Evolutionary conservation across 2,888 invertebrate species (phyloP).

Genomic region (Fragum sueziense): DNA sequence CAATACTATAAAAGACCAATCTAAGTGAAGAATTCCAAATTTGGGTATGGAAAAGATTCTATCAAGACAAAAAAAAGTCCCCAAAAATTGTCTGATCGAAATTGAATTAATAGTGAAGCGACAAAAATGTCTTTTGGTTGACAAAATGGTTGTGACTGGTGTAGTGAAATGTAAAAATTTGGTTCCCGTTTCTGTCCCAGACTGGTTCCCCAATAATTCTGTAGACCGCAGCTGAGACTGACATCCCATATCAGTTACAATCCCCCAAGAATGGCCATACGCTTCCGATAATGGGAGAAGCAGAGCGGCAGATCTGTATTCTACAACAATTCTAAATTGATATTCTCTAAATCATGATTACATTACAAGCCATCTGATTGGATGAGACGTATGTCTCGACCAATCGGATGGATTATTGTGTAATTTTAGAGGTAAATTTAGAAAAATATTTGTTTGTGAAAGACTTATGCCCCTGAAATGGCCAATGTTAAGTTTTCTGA

Average conservation of each 20-base stretch:
- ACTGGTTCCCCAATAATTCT: conserved; percentile 33
- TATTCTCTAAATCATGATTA: too few relatives aligned
- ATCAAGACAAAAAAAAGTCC: not conserved
- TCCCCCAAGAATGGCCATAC: not conserved
- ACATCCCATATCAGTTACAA: conserved; percentile 8
- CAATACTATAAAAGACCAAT: too few relatives aligned
- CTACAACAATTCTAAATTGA: too few relatives aligned
- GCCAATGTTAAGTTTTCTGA: too few relatives aligned
- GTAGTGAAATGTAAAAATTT: conserved; percentile 1
- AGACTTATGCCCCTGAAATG: too few relatives aligned
- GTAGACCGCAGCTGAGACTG: conserved; percentile 21
- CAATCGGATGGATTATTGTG: too few relatives aligned
- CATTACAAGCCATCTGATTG: too few relatives aligned
- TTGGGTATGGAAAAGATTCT: not conserved
- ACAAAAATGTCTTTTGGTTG: conserved; percentile 10
- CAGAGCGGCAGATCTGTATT: too few relatives aligned
- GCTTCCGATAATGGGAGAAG: not conserved
- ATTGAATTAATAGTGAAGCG: not conserved
- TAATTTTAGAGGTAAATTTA: too few relatives aligned
- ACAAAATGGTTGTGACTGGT: conserved; percentile 15
- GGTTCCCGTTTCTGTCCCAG: not conserved
- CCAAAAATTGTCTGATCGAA: not conserved
- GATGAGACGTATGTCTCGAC: too few relatives aligned
- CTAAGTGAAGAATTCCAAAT: too few relatives aligned
- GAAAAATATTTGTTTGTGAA: too few relatives aligned